Base-by-base conservation (phyloP, 30 jellyfish, hydroid and myxozoan genomes). In the Aurelia sp. region DNA sequence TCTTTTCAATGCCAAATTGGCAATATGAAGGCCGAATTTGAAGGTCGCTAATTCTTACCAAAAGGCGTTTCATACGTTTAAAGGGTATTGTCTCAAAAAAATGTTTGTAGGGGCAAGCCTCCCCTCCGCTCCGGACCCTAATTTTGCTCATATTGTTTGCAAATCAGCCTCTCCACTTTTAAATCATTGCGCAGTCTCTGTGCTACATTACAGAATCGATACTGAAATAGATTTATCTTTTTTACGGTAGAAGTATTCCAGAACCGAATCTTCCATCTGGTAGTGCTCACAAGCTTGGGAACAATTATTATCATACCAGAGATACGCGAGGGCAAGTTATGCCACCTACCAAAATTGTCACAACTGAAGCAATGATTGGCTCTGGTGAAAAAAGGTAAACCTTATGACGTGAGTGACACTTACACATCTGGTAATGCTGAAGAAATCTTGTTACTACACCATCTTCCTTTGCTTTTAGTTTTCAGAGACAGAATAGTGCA, bases 221-320 rank as follows among this genome's bases (percentile, higher is more conserved):
- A 44, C 55, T 44, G 15, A 44, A n/a, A 6, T 12, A 11, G 30
- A 20, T 27, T 17, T 13, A 48, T 48, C 66, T 38, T 67, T 38
- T 41, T 62, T 63, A 10, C 38, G 19, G 21, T 22, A 91, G 97
- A 88, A 63, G 69, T 4, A 52, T 65, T n/a, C 92, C 94, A 30
- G 76, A 75, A 17, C 96, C 98, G 1, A 91, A 71, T 48, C 83
- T 91, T 3, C 96, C 96, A 10, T 16, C 21, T 60, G 98, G 98
- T 8, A 74, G n/a, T 19, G 98, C 98, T 30, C 96, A 85, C 58
- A 86, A 80, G 77, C 93, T 91, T 31, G 82, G 92, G 44, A 72
- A 63, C 78, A 91, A 91, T 67, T 91, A 91, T 72, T 91, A 91
- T 55, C 60, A 48, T 24, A 91, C 85, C 31, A 91, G 97, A n/a